Evolutionary conservation across 2,888 invertebrate species (phyloP), one percentile per base, ranked within the genome.

Genomic region (Octonoba sinensis): DNA sequence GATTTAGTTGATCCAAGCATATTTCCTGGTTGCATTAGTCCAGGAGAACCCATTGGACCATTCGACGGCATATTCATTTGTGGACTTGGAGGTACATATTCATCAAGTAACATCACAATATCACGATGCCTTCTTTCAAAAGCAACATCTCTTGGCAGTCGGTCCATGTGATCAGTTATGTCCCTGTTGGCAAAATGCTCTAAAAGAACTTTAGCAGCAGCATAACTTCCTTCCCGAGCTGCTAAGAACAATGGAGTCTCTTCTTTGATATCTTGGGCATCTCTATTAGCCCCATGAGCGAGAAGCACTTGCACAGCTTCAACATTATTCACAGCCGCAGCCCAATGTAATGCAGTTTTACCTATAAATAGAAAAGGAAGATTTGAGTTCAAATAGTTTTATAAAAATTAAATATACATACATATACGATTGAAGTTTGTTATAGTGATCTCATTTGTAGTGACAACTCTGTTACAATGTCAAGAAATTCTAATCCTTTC

Each of bases 161-260:
- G 91, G 90, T 98, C 99, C 98, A 98, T 97, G 88, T 98, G 97
- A 90, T 99, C 98, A 0, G 97, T 96, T 86, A 98, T 97, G 90
- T 99, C 99, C 49, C 97, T 91, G 90, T 98, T 99, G 13, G 97
- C 97, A 87, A 95, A 94, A 84, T 96, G 94, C 87, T 97, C 96
- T 36, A 99, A 90, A 6, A 99, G 90, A 3, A 95, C 94, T 88
- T 95, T 94, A 86, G 96, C 96, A 0, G 96, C 96, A 87, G 96
- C 95, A 88, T 93, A 96, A 62, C 96, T 96, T 74, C 98, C 98
- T 89, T 99, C 99, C 18, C 96, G 91, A 0, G 98, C 97, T 1
- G 98, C 99, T 69, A 99, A 91, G 91, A 98, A 99, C 79, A 99
- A 90, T 0, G 99, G 97, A 0, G 99, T 99, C 89, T 98, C 97